These are phyloP conservation scores for Picus viridis DNA, from an alignment of 2,797 vertebrate genomes.

Conservation along the genomic window DNA sequence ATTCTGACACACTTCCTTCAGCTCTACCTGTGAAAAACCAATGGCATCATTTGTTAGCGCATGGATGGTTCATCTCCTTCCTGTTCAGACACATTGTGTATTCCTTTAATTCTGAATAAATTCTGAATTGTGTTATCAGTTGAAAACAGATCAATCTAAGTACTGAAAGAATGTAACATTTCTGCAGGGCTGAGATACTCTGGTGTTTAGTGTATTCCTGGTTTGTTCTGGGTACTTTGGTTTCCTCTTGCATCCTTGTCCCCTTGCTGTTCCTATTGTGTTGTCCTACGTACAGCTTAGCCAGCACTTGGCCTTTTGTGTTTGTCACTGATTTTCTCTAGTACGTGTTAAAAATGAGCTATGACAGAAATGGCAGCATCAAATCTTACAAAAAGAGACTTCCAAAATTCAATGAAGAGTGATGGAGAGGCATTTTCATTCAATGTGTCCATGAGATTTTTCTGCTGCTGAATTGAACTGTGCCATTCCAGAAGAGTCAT, in stretches of 20 bases:
- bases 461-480: neutral
- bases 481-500: neutral
- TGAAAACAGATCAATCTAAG: neutral
- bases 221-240: neutral
- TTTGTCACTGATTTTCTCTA: neutral
- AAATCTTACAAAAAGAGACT: neutral
- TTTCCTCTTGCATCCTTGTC: neutral
- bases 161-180: neutral
- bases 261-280: neutral
- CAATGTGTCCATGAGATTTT: neutral
- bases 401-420: neutral
- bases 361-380: neutral
- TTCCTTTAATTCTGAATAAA: conserved; percentile 1
- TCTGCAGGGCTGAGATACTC: neutral
- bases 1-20: conserved; percentile 11
- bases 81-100: neutral
- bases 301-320: neutral
- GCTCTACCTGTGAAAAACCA: neutral
- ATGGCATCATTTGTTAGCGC: neutral
- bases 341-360: neutral
- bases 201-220: neutral
- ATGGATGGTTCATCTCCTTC: neutral
- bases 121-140: neutral
- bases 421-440: neutral
- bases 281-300: neutral